Evolutionary conservation across 1,140 invertebrate genomes (phyloP).

Genomic region (Drosophila gunungcola): DNA sequence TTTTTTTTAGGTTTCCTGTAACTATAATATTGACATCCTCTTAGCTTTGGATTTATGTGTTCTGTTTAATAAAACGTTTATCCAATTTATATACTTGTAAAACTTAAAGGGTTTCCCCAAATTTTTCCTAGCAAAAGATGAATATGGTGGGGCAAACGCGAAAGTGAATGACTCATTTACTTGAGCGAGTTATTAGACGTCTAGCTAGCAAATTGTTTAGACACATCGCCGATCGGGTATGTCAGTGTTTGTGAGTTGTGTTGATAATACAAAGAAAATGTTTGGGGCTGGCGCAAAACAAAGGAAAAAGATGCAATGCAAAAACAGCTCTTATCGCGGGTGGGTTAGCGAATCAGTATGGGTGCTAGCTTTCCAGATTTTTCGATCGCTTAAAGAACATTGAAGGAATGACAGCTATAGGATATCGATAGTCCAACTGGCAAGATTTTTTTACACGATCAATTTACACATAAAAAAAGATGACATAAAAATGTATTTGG

Average conservation of each 20-base stretch:
- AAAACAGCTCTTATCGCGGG: slow-evolving; percentile 10
- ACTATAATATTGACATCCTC: neutral
- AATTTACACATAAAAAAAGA: no score
- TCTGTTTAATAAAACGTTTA: neutral
- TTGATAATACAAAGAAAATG: slow-evolving; percentile 16
- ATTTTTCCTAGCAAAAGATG: neutral
- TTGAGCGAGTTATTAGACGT: slow-evolving; percentile 3
- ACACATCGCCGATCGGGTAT: neutral
- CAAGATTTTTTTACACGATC: no score
- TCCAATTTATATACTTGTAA: slow-evolving; percentile 4
- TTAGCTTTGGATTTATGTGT: neutral
- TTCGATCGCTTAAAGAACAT: neutral
- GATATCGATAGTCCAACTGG: no score
- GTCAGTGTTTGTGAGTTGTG: neutral
- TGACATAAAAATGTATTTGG: no score
- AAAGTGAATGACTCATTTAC: slow-evolving; percentile 13
- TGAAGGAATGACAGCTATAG: no score
- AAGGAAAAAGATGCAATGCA: slow-evolving; percentile 17
- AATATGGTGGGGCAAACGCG: slow-evolving; percentile 9
- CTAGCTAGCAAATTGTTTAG: neutral
- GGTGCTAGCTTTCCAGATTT: neutral
- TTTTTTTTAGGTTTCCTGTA: neutral
- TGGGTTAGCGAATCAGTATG: neutral
- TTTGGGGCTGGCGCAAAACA: slow-evolving; percentile 13
- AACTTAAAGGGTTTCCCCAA: neutral